Evolutionary conservation across 2,797 vertebrate genomes (phyloP).

Genomic region (Leptodactylus fallax): DNA sequence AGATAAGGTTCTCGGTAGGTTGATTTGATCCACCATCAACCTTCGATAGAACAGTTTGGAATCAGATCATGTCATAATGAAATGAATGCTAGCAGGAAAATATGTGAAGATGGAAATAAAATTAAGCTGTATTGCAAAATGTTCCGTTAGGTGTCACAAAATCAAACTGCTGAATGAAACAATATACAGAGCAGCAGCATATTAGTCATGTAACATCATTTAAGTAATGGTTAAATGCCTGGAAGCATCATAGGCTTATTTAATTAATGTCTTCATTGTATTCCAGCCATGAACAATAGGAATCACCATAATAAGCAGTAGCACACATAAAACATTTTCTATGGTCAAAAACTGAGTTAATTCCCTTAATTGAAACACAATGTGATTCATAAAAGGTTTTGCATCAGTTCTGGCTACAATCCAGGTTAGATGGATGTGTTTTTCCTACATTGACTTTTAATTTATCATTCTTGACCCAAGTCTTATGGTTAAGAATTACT

Average conservation of each 20-base stretch:
- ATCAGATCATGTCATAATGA: not conserved
- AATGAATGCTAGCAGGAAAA: not conserved
- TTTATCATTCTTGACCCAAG: conserved; percentile 34
- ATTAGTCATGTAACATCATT: conserved; percentile 1
- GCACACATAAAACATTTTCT: not conserved
- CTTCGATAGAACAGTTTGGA: not conserved
- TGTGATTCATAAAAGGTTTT: conserved; percentile 27
- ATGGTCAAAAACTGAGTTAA: conserved; percentile 22
- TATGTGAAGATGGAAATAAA: not conserved
- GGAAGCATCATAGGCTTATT: not conserved
- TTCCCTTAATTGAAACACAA: conserved; percentile 31
- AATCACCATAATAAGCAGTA: conserved; percentile 13
- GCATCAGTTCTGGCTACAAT: conserved; percentile 19
- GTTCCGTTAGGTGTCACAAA: conserved; percentile 16
- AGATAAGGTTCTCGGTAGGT: not conserved
- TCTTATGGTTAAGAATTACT: conserved; percentile 32
- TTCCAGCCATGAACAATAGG: not conserved
- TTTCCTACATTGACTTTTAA: conserved; percentile 34
- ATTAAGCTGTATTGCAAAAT: not conserved
- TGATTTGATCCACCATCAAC: not conserved
- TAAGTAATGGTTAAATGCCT: conserved; percentile 5
- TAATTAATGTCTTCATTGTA: conserved; percentile 23
- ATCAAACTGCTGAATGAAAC: not conserved
- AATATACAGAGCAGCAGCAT: not conserved
- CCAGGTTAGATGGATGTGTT: conserved; percentile 25